Base-by-base conservation (phyloP, 2,797 vertebrate genomes). In the Thaleichthys pacificus region DNA sequence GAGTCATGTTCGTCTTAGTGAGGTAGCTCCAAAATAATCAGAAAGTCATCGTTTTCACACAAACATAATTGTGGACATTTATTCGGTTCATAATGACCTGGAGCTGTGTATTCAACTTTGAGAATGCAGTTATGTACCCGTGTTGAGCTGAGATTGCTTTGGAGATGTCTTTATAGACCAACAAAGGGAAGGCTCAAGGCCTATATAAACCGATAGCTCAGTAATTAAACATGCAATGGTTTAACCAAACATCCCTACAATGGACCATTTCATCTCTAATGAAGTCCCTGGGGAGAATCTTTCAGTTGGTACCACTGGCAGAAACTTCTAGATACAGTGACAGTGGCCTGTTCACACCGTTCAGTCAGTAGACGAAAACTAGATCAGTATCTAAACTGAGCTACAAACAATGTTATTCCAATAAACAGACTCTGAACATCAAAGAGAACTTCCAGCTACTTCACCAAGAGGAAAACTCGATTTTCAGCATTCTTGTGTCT, bases 31-130 rank as follows among this genome's bases (percentile, higher is more conserved):
- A 86, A 84, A 84, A 70, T 82, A 86, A 91, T 11, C 69, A 83
- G 30, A 68, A 80, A 89, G 89, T 90, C 77, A 88, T 91, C 86
- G 84, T 88, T 88, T 89, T 90, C 86, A 84, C 83, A 65, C 75
- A 79, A 88, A 78, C 80, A 85, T 83, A 83, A 88, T 83, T 86
- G 83, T 80, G 67, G 79, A 76, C 75, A 75, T 82, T 89, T 89
- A 87, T 90, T 87, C 86, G 76, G 75, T 82, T 81, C 80, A 79
- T 86, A 86, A 85, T 79, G 78, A 86, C 82, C 78, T 70, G 38
- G 38, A 81, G 85, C 85, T 82, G 66, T 61, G 73, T 75, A 79
- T 56, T 82, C 82, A 87, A 86, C 69, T 83, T 62, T 78, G 72
- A 76, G 84, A 83, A 88, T 79, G 62, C 74, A 74, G 81, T 65